Evolutionary conservation across 2,797 vertebrate genomes (phyloP).

Genomic region (Hydrocynus forskahlii): DNA sequence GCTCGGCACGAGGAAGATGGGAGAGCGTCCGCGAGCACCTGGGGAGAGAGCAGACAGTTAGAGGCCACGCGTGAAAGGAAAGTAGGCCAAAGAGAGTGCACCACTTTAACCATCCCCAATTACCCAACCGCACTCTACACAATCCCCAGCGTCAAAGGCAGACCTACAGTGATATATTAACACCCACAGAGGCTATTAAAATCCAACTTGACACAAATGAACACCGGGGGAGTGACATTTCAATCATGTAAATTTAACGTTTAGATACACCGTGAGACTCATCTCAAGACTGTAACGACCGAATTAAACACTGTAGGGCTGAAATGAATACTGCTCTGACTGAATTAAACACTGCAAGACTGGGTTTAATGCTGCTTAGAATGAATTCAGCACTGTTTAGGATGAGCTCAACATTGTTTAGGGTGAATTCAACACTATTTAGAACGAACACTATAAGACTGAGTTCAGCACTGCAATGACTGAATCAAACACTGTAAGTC

Average conservation of each 20-base stretch:
- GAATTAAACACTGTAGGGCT: too few relatives aligned
- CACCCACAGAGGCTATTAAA: background rate
- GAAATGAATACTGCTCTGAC: background rate
- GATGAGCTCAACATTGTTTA: background rate
- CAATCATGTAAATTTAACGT: too few relatives aligned
- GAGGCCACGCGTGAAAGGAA: background rate
- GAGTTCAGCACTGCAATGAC: background rate
- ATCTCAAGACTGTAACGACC: too few relatives aligned
- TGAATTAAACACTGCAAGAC: background rate
- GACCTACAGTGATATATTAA: slow-evolving; percentile 3
- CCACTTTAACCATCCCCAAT: background rate
- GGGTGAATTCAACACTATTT: background rate
- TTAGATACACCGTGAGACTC: too few relatives aligned
- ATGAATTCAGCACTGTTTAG: background rate
- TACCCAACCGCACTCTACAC: background rate
- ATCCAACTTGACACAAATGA: background rate
- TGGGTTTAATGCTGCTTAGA: background rate
- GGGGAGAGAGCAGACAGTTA: slow-evolving; percentile 31
- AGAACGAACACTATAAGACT: background rate
- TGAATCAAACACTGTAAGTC: background rate
- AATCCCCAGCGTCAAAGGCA: background rate
- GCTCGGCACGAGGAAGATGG: slow-evolving; percentile 45
- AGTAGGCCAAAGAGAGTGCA: slow-evolving; percentile 7
- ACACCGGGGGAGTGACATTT: background rate
- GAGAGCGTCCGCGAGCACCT: slow-evolving; percentile 49